A percentile compares a stretch with the other conserved stretches of the same genome.
phyloP scores from a whole-genome alignment of 2,113 vertebrate genomes.

The Strix uralensis region DNA sequence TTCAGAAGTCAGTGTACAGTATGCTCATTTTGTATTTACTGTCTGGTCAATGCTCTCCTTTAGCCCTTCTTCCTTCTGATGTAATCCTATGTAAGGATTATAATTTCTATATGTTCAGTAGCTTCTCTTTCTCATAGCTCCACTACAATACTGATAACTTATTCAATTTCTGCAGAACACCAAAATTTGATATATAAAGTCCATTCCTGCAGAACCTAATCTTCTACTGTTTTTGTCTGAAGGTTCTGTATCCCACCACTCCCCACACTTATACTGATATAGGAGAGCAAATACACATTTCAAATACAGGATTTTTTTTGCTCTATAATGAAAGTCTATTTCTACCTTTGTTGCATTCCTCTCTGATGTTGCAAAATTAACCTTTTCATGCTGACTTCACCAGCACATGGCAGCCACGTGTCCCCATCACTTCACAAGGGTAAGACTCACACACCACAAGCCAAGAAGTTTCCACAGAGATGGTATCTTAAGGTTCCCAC shows the following conservation, averaged over 20 bases:
- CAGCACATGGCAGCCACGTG: no score
- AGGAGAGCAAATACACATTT: neutral
- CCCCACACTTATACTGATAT: accelerated
- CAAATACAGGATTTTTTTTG: neutral
- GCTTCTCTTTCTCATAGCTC: neutral
- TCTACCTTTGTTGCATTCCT: neutral
- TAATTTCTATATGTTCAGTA: neutral
- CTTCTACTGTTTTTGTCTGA: neutral
- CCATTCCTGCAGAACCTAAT: neutral
- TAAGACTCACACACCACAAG: neutral
- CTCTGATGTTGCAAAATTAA: neutral
- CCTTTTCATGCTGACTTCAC: neutral
- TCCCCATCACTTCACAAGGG: neutral
- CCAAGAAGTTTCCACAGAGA: neutral
- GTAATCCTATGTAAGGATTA: neutral
- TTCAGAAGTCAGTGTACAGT: neutral
- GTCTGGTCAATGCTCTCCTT: neutral
- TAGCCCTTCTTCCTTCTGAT: neutral
- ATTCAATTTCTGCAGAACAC: neutral
- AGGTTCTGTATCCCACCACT: neutral
- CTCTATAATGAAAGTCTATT: neutral
- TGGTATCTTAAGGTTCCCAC: neutral
- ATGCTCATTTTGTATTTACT: neutral
- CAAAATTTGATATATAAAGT: neutral
- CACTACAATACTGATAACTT: neutral